Evolutionary conservation across 2,797 vertebrate species (phyloP), one percentile per base, ranked within the genome.

Genomic region (Paedocypris micromegethes): DNA sequence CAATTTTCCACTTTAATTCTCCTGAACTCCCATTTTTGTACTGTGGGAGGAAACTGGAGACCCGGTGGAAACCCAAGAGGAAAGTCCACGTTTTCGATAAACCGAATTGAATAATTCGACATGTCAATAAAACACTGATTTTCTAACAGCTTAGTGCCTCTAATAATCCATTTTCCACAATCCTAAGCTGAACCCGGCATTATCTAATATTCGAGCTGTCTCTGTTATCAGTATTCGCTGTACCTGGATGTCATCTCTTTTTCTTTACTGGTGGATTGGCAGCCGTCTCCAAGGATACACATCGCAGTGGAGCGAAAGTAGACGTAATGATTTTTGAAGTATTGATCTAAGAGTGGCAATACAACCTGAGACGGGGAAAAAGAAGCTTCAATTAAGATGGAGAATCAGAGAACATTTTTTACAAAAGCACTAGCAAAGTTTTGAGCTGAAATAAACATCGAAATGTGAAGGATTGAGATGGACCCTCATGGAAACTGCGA

Each of bases 181-280:
- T 23, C 23, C 23, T 23, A 23, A 23, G 23, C 23, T 23, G 23
- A 23, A 23, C 23, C 23, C 23, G 23, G 23, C 23, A 23, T 23
- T 23, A 23, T 23, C 23, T 23, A 23, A 43, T 9, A 62, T 8
- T 6, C 41, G 38, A 6, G 43, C 4, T 23, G 44, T 39, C 2
- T 37, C 39, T 6, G 37, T 38, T 4, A 2, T n/a, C 41, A 38
- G 47, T 50, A 6, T 40, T 8, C 38, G 38, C 38, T 41, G 66
- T 78, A 97, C 96, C 94, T 93, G 55, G 90, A 89, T 69, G 96
- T 90, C 90, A 97, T 93, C 86, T 97, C 95, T 78, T 95, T 96
- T 82, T 98, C 96, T 78, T 92, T 97, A 81, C 89, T 93, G 39
- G 93, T 93, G 3, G 93, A 92, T 45, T 92, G 88, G 55, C 89